Evolutionary conservation across 2,888 invertebrate genomes (phyloP), one percentile per base, ranked within the genome.

Genomic region (Philaethria dido): DNA sequence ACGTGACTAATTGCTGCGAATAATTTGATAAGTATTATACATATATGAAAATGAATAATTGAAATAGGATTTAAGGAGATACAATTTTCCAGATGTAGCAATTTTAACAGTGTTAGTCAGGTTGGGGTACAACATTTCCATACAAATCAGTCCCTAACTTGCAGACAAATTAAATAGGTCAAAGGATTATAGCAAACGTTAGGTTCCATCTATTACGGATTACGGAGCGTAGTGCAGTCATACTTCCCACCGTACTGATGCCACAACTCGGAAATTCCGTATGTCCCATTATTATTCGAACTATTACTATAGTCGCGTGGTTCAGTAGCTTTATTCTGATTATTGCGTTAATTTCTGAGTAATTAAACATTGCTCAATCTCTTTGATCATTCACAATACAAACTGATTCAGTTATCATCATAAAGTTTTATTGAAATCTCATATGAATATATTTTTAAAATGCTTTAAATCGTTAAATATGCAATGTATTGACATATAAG

Each of bases 111-210:
- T 11, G 11, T 16, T 18, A 52, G 11, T 11, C 16, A 11, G 33
- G 11, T 42, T 42, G 18, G 4, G 29, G 18, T n/a, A 29, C 29
- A 29, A 77, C 77, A 48, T 59, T 64, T 59, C 42, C 64, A 59
- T 64, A 29, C 25, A 64, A 64, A 50, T 48, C 39, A 42, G 47
- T 29, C 5, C 20, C 48, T 42, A 59, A 50, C 48, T 50, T 59
- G 39, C 14, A 44, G 59, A 36, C 59, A 42, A 64, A 36, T 59
- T 50, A 59, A 64, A 64, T 64, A 64, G 59, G 59, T 64, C 64
- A 64, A 64, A 50, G 29, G 42, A 47, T 64, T 64, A 64, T 16
- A 64, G 25, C 50, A 44, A 48, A 25, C 48, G 39, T 59, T 50
- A 29, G 11, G 50, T 64, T 48, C 50, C 29, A 50, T 64, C 29